Conservation (phyloP, 92 coral and sea anemone species). For the Epizoanthus illoricatus region DNA sequence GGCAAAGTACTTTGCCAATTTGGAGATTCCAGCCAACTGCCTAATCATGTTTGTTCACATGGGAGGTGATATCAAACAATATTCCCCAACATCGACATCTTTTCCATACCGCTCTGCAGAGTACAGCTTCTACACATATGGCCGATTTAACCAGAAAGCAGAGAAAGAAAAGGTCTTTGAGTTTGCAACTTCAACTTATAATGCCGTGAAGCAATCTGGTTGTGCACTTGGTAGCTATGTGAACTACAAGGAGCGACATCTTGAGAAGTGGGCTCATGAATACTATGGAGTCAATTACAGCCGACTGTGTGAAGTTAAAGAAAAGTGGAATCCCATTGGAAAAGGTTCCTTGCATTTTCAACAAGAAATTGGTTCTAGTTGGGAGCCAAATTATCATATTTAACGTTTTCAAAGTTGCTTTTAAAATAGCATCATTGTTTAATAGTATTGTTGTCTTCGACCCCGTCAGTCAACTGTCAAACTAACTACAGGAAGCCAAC, state of each 20-base stretch:
- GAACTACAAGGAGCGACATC: constrained; percentile 76
- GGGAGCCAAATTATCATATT: constrained; percentile 58
- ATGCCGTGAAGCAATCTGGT: constrained; percentile 63
- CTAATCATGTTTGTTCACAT: constrained; percentile 82
- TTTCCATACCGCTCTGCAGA: constrained; percentile 68
- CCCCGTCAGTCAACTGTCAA: too few species aligned
- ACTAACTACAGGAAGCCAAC: too few species aligned
- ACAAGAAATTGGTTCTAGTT: constrained; percentile 83
- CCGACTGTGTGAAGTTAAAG: constrained; percentile 69
- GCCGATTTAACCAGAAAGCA: constrained; percentile 57
- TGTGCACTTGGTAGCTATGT: constrained; percentile 80
- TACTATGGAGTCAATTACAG: constrained; percentile 73
- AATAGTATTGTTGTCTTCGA: too few species aligned
- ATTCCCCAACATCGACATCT: constrained; percentile 66
- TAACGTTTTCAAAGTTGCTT: too few species aligned
- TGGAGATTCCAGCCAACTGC: constrained; percentile 74
- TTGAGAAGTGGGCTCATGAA: constrained; percentile 71
- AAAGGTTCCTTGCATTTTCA: constrained; percentile 78
- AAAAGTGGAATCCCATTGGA: constrained; percentile 81
- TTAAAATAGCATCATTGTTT: too few species aligned
- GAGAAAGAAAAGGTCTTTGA: constrained; percentile 54
- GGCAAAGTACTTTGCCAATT: constrained; percentile 62
- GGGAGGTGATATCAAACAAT: constrained; percentile 76
- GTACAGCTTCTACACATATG: constrained; percentile 78
- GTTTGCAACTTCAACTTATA: constrained; percentile 76